Percentiles rank a stretch among this genome's conserved stretches.
Conservation (phyloP, 2,888 invertebrate genomes). For the Euzophera pinguis region DNA sequence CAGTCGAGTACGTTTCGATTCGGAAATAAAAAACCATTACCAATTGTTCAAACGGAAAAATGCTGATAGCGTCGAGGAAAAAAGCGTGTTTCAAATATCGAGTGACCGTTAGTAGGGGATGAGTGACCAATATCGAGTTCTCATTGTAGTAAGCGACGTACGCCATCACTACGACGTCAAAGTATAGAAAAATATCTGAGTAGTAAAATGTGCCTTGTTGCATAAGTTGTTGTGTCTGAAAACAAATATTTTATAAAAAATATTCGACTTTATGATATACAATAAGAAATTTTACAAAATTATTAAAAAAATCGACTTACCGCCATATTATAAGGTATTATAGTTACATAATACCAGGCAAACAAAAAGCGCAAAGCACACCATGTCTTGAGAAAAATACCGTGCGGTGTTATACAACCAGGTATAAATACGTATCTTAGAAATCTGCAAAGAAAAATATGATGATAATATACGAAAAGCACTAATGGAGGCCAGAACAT, state of each 20-base stretch:
- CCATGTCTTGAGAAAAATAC: slow-evolving; percentile 68
- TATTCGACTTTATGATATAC: too few species aligned
- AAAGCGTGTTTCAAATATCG: slow-evolving; percentile 63
- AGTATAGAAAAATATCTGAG: slow-evolving; percentile 47
- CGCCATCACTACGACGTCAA: slow-evolving; percentile 65
- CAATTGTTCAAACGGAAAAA: slow-evolving; percentile 64
- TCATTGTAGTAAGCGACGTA: slow-evolving; percentile 73
- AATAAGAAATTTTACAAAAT: neutral
- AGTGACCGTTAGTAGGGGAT: slow-evolving; percentile 60
- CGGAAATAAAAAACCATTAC: slow-evolving; percentile 34
- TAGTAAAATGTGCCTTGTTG: slow-evolving; percentile 34
- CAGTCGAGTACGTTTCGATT: slow-evolving; percentile 7
- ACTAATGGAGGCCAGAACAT: too few species aligned
- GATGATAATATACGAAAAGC: neutral
- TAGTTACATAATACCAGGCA: slow-evolving; percentile 53
- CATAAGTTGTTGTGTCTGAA: slow-evolving; percentile 51
- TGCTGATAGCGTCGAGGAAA: slow-evolving; percentile 54
- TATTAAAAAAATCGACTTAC: slow-evolving; percentile 39
- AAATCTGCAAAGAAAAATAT: slow-evolving; percentile 34
- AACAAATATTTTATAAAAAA: too few species aligned
- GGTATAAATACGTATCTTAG: slow-evolving; percentile 62
- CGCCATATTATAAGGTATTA: slow-evolving; percentile 63
- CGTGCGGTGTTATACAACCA: slow-evolving; percentile 65
- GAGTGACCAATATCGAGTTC: slow-evolving; percentile 62
- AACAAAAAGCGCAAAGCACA: slow-evolving; percentile 50